These are phyloP conservation scores for Lepidostoma basale DNA, from an alignment of 1,140 invertebrate genomes.

Conservation along the genomic window DNA sequence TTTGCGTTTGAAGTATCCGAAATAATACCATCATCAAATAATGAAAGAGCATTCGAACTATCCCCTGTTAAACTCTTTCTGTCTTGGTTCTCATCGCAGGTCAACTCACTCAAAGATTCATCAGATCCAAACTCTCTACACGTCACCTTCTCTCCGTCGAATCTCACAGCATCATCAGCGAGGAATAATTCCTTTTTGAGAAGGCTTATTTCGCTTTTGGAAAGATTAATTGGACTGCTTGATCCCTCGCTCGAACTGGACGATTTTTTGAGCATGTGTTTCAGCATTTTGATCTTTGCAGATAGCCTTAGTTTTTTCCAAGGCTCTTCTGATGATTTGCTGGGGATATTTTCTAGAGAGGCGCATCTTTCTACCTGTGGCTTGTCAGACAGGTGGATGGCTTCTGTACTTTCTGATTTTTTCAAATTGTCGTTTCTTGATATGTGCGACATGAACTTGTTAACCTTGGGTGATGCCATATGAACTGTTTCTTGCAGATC, in stretches of 20 bases:
- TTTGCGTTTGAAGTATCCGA: constrained; percentile 11
- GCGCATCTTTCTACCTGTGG: constrained; percentile 20
- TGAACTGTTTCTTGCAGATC: constrained; percentile 56
- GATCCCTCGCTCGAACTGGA: constrained; percentile 3
- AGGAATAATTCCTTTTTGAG: constrained; percentile 27
- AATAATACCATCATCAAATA: background rate
- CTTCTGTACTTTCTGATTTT: constrained; percentile 17
- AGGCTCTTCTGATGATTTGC: background rate
- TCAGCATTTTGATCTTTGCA: constrained; percentile 33
- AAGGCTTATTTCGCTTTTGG: constrained; percentile 34
- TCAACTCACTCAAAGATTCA: background rate
- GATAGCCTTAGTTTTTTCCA: constrained; percentile 23
- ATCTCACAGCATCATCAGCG: background rate
- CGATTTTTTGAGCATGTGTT: constrained; percentile 26
- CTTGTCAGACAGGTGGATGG: background rate
- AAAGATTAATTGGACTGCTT: constrained; percentile 17
- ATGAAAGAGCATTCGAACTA: no score
- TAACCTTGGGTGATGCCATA: constrained; percentile 11
- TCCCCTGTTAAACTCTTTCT: background rate
- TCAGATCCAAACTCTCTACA: constrained; percentile 9
- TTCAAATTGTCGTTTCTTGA: constrained; percentile 47
- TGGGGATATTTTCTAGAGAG: constrained; percentile 28
- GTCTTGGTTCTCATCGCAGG: background rate
- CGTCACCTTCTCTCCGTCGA: background rate
- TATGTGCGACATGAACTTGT: constrained; percentile 53